Conservation (phyloP, 1,140 invertebrate species). For the Caenorhabditis inopinata region DNA sequence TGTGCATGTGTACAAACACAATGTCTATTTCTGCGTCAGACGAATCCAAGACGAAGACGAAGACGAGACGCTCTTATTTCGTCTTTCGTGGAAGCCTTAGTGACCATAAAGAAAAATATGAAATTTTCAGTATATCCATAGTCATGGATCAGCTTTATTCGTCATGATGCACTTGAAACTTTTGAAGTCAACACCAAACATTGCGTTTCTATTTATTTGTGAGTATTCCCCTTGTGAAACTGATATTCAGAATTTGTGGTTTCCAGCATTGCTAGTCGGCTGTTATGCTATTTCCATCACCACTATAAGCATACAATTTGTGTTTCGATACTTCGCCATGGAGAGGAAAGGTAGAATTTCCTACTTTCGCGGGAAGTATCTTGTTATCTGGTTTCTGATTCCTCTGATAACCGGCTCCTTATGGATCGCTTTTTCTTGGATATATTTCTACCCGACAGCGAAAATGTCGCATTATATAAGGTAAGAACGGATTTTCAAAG, state of each 20-base stretch:
- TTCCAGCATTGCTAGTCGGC: not conserved
- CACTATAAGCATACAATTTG: not conserved
- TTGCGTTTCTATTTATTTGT: not conserved
- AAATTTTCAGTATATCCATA: conserved; percentile 22
- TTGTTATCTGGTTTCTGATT: not conserved
- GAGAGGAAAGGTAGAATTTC: not conserved
- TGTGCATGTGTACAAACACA: no score
- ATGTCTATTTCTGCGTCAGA: no score
- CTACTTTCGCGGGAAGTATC: not conserved
- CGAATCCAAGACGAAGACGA: no score
- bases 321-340: not conserved
- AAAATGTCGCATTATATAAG: not conserved
- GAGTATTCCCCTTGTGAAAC: not conserved
- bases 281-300: not conserved
- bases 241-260: not conserved
- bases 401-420: not conserved
- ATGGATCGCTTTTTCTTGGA: not conserved
- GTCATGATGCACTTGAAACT: not conserved
- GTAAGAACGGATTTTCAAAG: not conserved
- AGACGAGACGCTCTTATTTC: no score
- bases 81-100: not conserved
- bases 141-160: not conserved
- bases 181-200: not conserved
- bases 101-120: not conserved
- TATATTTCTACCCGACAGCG: not conserved